phyloP scores from a whole-genome alignment of 2,888 invertebrate species.

The Yponomeuta plumbellus region DNA sequence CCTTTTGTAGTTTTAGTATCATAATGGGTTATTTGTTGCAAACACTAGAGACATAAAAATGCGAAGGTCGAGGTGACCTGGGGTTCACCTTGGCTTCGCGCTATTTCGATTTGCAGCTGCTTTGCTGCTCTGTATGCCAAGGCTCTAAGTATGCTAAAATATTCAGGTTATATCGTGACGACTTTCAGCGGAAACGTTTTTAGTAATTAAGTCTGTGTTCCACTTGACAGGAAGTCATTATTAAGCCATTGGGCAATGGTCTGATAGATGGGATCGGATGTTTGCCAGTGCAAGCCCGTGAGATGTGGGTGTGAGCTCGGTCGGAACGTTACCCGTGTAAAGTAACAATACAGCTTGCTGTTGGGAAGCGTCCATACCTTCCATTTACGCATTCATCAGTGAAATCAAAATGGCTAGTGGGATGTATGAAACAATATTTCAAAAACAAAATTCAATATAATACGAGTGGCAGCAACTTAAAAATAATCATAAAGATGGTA shows the following conservation, averaged over 20 bases:
- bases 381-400: conserved; percentile 70
- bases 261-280: neutral
- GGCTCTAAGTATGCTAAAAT: neutral
- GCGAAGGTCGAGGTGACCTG: neutral
- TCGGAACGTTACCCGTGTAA: neutral
- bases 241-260: neutral
- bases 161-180: neutral
- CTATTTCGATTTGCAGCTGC: neutral
- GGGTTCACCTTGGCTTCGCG: conserved; percentile 2
- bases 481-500: conserved; percentile 76
- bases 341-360: conserved; percentile 36
- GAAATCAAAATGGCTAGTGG: conserved; percentile 67
- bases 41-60: neutral
- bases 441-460: conserved; percentile 67
- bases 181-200: neutral
- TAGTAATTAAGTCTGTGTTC: neutral
- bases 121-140: neutral
- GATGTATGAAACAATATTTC: conserved; percentile 67
- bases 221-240: neutral
- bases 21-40: neutral
- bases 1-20: neutral
- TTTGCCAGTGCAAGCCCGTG: conserved; percentile 8
- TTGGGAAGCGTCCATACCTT: conserved; percentile 73
- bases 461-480: conserved; percentile 74
- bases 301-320: neutral